Base-by-base conservation (phyloP, 1,140 invertebrate species). In the Atta texana region DNA sequence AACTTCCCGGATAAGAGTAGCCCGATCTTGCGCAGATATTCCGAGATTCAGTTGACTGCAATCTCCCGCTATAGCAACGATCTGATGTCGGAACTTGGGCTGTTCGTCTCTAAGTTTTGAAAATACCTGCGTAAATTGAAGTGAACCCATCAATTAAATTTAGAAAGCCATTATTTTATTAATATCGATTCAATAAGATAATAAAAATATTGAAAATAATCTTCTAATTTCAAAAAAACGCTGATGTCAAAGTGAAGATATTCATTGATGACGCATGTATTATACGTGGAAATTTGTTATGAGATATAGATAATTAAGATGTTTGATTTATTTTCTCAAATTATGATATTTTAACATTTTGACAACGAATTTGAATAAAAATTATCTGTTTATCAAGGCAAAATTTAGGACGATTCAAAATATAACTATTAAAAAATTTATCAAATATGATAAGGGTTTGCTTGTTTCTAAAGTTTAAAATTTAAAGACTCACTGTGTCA, bases 71-170 rank as follows among this genome's bases (percentile, higher is more conserved):
- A 97, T 95, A 0, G 96, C 95, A 3, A 96, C 93, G 57, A 97
- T 95, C 93, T 97, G 96, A 86, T 96, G 95, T n/a, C 96, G 95
- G 84, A 96, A 96, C 90, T 97, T 96, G 10, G 96, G 96, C 28
- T 94, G 94, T 53, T 96, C 95, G 31, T 95, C 92, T 78, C 96
- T 96, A 8, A 97, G 91, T 69, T 94, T 94, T 51, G 95, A 94
- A 89, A 97, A 97, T 3, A 97, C 92, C 97, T 97, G 91, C 57
- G 91, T 3, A 39, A 81, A 61, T 12, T 16, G 0, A 21, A 28
- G 82, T 72, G 10, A n/a, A 74, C 10, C 2, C 3, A 34, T 69
- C 31, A 6, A 57, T 59, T 59, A 59, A 39, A 59, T 59, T 57
- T 10, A 34, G 1, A 57, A 8, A 21, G 3, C 1, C 34, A 44